These are phyloP conservation scores for Mesoclemmys tuberculata DNA, from an alignment of 2,113 vertebrate species.

Conservation along the genomic window DNA sequence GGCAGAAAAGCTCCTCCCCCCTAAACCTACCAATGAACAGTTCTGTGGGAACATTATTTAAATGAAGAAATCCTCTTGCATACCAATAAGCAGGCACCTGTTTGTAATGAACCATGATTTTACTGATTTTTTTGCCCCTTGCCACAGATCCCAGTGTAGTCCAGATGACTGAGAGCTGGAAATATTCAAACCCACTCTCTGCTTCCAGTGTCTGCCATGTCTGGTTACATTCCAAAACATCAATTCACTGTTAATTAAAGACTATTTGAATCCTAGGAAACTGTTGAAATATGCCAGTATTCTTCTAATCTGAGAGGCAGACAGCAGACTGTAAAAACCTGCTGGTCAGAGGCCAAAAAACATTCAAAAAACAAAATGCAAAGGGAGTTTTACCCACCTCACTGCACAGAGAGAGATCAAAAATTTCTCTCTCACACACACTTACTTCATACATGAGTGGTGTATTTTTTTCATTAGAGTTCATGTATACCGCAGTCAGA, in stretches of 20 bases:
- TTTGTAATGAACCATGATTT: background rate
- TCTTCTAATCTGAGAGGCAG: constrained; percentile 78
- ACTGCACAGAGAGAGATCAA: background rate
- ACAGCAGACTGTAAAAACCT: constrained; percentile 77
- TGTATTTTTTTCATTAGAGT: background rate
- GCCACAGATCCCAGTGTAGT: background rate
- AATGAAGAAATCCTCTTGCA: constrained; percentile 43
- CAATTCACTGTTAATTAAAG: constrained; percentile 80
- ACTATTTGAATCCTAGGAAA: constrained; percentile 77
- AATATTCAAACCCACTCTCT: constrained; percentile 18
- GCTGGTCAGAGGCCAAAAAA: constrained; percentile 70
- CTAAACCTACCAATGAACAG: background rate
- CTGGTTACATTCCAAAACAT: constrained; percentile 73
- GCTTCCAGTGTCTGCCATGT: constrained; percentile 30
- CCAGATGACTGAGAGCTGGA: constrained; percentile 23
- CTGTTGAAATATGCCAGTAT: constrained; percentile 77
- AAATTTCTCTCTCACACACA: background rate
- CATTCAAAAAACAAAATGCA: constrained; percentile 21
- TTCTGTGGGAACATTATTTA: constrained; percentile 40
- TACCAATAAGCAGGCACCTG: constrained; percentile 38
- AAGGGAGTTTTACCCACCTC: constrained; percentile 32
- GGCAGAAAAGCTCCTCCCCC: background rate
- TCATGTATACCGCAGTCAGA: background rate
- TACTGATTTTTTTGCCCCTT: constrained; percentile 12
- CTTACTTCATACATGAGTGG: background rate